These are phyloP conservation scores for Hofmannophila pseudospretella DNA, from an alignment of 2,888 invertebrate genomes.

Conservation along the genomic window DNA sequence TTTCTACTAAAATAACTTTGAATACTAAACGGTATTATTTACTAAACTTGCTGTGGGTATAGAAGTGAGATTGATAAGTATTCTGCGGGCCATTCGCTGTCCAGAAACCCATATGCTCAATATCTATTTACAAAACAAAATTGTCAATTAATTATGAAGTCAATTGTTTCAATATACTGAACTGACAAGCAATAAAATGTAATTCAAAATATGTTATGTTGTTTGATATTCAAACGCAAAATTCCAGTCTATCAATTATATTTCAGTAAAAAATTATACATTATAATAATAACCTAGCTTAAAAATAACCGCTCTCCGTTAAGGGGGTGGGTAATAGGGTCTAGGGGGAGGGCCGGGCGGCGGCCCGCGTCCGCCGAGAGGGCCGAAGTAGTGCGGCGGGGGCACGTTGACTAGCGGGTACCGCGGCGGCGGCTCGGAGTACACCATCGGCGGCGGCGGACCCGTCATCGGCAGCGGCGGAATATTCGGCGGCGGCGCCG, in stretches of 20 bases:
- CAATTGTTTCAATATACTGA: not conserved
- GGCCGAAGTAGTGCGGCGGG: constrained; percentile 58
- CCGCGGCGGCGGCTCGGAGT: constrained; percentile 45
- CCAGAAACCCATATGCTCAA: too few species aligned
- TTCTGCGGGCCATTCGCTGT: too few species aligned
- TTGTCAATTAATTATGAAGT: not conserved
- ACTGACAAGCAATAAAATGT: constrained; percentile 7
- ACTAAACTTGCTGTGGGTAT: too few species aligned
- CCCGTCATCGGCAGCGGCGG: constrained; percentile 52
- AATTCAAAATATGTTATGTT: constrained; percentile 1
- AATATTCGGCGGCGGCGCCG: constrained; percentile 50
- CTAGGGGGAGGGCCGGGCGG: constrained; percentile 54
- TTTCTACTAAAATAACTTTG: too few species aligned
- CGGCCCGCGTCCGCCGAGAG: constrained; percentile 35
- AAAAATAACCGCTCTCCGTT: constrained; percentile 26
- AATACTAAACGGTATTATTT: too few species aligned
- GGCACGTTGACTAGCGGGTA: constrained; percentile 55
- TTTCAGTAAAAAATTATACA: constrained; percentile 61
- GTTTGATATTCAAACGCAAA: too few species aligned
- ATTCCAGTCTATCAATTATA: constrained; percentile 46
- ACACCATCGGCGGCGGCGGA: constrained; percentile 48
- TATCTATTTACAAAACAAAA: too few species aligned
- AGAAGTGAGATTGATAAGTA: too few species aligned
- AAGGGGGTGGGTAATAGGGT: constrained; percentile 67
- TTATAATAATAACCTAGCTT: constrained; percentile 17